These are phyloP conservation scores for Mantis religiosa DNA, from an alignment of 2,888 invertebrate species.

Conservation along the genomic window DNA sequence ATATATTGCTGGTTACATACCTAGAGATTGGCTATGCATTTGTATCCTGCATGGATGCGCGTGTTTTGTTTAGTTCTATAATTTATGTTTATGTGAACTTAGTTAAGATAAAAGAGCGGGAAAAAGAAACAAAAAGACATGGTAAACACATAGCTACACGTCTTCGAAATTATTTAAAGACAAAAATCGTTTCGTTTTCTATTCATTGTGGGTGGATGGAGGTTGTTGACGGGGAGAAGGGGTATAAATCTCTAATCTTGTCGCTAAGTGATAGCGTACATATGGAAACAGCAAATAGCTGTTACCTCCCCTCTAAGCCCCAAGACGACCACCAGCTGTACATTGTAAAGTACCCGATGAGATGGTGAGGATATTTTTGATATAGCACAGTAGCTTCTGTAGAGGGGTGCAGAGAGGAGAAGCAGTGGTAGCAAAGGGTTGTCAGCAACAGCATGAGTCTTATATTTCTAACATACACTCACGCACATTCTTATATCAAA, in stretches of 20 bases:
- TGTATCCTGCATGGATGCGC: background rate
- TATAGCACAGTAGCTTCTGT: background rate
- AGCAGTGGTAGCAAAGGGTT: too few species aligned
- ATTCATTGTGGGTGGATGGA: background rate
- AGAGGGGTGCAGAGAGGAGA: too few species aligned
- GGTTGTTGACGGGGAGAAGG: background rate
- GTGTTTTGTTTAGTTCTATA: background rate
- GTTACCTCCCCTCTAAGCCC: background rate
- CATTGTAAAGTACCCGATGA: background rate
- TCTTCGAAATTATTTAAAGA: constrained; percentile 15
- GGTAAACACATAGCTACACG: constrained; percentile 7
- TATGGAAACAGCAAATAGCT: background rate
- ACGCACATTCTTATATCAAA: too few species aligned
- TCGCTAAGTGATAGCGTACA: background rate
- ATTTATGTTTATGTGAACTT: constrained; percentile 14
- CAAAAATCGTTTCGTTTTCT: constrained; percentile 6
- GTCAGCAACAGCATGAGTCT: too few species aligned
- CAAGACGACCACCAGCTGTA: background rate
- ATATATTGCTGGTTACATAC: constrained; percentile 14
- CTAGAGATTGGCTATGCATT: constrained; percentile 16
- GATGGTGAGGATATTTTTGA: background rate
- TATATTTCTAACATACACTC: too few species aligned
- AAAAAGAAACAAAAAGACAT: background rate
- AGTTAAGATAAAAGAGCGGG: constrained; percentile 4
- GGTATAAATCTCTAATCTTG: background rate